These are phyloP conservation scores for Andrena flavipes DNA, from an alignment of 2,888 invertebrate genomes.

Conservation along the genomic window DNA sequence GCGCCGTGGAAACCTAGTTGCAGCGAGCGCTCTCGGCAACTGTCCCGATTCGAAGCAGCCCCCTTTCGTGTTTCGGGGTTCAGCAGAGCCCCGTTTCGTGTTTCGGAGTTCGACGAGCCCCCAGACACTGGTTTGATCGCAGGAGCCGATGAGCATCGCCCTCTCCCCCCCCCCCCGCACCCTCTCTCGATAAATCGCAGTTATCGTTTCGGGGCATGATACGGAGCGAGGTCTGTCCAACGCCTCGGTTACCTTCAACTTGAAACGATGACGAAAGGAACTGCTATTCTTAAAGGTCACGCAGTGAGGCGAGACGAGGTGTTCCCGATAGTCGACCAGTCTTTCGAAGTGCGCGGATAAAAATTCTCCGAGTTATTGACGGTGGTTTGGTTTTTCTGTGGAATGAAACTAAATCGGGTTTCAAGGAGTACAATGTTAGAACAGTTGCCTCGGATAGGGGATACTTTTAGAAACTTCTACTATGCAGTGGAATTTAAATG, in stretches of 20 bases:
- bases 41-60: slow-evolving; percentile 13
- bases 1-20: slow-evolving; percentile 51
- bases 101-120: not conserved
- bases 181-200: not conserved
- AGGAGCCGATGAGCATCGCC: not conserved
- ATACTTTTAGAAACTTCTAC: no score
- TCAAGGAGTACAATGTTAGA: no score
- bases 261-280: not conserved
- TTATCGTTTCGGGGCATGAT: not conserved
- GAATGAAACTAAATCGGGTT: not conserved
- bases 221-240: not conserved
- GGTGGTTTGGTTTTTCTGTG: not conserved
- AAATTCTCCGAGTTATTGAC: not conserved
- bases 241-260: not conserved
- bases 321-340: not conserved
- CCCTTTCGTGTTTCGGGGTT: slow-evolving; percentile 17
- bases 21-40: slow-evolving; percentile 31
- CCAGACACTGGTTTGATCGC: not conserved
- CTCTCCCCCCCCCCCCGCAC: not conserved
- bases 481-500: no score
- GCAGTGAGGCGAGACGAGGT: not conserved
- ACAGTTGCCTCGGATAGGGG: no score
- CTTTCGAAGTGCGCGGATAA: not conserved
- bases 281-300: slow-evolving; percentile 1
- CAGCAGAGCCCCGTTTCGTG: not conserved